Evolutionary conservation across 1,140 invertebrate species (phyloP).

Genomic region (Cotesia vestalis): DNA sequence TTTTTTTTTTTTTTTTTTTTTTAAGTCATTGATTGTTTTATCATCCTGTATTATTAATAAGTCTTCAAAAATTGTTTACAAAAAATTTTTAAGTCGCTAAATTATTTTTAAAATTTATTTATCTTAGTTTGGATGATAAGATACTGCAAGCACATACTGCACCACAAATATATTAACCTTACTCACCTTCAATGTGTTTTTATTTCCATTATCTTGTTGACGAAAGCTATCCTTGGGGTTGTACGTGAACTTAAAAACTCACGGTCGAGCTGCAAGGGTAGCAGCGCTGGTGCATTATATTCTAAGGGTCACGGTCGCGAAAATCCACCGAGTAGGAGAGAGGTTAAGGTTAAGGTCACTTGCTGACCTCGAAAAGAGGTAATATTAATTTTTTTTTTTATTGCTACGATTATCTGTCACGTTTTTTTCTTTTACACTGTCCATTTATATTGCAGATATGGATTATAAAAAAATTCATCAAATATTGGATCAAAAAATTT

Average conservation of each 20-base stretch:
- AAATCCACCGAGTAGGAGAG: constrained; percentile 25
- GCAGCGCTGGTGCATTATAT: constrained; percentile 23
- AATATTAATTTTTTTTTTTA: constrained; percentile 6
- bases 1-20: too few species aligned
- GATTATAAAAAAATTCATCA: too few species aligned
- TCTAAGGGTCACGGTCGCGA: constrained; percentile 35
- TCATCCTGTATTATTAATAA: too few species aligned
- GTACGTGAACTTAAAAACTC: constrained; percentile 40
- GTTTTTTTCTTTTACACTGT: constrained; percentile 18
- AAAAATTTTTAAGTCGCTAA: too few species aligned
- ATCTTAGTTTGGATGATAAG: too few species aligned
- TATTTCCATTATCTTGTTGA: constrained; percentile 12
- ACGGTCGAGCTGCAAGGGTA: constrained; percentile 33
- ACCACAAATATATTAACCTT: background rate
- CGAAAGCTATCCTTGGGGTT: background rate
- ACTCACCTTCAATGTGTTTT: constrained; percentile 9
- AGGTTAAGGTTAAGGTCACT: constrained; percentile 42
- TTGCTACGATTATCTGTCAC: background rate
- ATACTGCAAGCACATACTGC: too few species aligned
- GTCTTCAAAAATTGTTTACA: too few species aligned
- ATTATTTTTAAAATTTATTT: too few species aligned
- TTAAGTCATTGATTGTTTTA: too few species aligned
- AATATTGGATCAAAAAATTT: too few species aligned
- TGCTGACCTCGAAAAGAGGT: constrained; percentile 28
- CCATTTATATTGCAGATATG: background rate